Evolutionary conservation across 1,140 invertebrate genomes (phyloP), one percentile per base, ranked within the genome.

Genomic region (Aphelinus atriplicis): DNA sequence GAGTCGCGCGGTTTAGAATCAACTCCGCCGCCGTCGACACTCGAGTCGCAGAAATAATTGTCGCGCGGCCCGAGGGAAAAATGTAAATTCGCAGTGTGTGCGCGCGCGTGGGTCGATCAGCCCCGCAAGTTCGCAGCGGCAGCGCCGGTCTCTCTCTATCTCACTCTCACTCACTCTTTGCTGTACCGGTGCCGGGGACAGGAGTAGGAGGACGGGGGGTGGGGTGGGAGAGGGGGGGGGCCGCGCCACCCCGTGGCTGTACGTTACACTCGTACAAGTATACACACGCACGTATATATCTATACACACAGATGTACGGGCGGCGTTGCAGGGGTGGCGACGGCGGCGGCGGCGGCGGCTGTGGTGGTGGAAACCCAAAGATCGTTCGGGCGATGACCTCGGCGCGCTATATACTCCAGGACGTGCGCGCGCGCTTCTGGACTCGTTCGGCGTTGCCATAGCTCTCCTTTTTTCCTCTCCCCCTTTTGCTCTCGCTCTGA

Each of bases 361-460:
- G 75, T 80, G 82, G 81, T 76, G 78, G 80, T 75, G 75, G 77
- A 76, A 83, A 79, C 81, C 84, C 82, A 85, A 85, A 85, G 84
- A 85, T 85, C 84, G 83, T 84, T 83, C 84, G 84, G 82, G 73
- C 84, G 81, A 84, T 85, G 84, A 85, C 84, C 84, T 78, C 84
- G 81, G 80, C 62, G 73, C 70, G 51, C 26, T 53, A 53, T 74
- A 53, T 70, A 71, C 72, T 72, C 76, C 73, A 79, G 76, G 73
- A 79, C 72, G 71, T 73, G 73, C 55, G 63, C 60, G 75, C 69
- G 75, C 77, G 73, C 73, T 79, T 79, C 75, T 77, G 66, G 73
- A 64, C 73, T 69, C 60, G 70, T 73, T 75, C 73, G 66, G 66
- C 66, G 73, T 75, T 75, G 73, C 66, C 66, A 70, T 75, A 69